Evolutionary conservation across 2,888 invertebrate genomes (phyloP).

Genomic region (Brenthis ino): DNA sequence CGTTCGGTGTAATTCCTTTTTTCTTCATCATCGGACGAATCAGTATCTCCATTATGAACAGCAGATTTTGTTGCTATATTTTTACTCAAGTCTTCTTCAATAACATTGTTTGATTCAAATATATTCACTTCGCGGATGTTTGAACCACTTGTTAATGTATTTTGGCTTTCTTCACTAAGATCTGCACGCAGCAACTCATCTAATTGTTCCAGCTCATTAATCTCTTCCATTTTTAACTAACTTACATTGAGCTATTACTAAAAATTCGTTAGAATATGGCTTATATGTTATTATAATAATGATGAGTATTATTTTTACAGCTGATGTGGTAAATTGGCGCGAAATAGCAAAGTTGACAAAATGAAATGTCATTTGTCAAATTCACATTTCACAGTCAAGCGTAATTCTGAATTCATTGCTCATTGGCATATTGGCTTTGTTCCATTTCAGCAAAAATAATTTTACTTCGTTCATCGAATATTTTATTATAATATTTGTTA

Average conservation of each 20-base stretch:
- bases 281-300: no score
- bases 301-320: no score
- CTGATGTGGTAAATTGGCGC: no score
- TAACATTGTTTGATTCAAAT: conserved; percentile 50
- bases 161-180: conserved; percentile 46
- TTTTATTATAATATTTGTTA: no score
- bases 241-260: background rate
- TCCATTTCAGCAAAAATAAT: no score
- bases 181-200: conserved; percentile 74
- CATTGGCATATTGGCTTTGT: no score
- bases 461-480: no score
- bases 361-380: no score
- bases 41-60: conserved; percentile 84
- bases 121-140: conserved; percentile 63
- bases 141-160: conserved; percentile 38
- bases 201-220: conserved; percentile 69
- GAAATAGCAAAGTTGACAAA: no score
- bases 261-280: background rate
- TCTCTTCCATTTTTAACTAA: conserved; percentile 51
- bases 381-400: no score
- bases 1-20: conserved; percentile 87
- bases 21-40: conserved; percentile 93
- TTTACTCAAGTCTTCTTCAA: conserved; percentile 26
- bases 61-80: conserved; percentile 49
- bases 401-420: no score